phyloP scores from a whole-genome alignment of 2,888 invertebrate genomes.

The Drosophila prostipennis region DNA sequence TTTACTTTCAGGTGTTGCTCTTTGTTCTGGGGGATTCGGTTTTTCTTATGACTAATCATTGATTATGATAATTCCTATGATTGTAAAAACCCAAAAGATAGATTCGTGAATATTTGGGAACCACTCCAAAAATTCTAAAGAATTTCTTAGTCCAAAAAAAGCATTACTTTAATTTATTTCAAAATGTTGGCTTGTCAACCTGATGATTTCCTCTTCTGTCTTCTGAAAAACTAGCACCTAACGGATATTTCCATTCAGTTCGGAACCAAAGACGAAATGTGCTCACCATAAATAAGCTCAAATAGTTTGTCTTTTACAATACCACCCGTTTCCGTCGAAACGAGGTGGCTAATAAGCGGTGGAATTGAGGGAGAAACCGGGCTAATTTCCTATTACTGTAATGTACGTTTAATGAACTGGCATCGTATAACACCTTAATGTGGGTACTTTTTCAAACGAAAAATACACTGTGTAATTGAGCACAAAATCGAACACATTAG shows the following conservation, averaged over 20 bases:
- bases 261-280: slow-evolving; percentile 44
- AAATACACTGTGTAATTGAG: slow-evolving; percentile 42
- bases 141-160: no score
- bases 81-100: no score
- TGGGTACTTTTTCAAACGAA: slow-evolving; percentile 30
- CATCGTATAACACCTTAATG: slow-evolving; percentile 56
- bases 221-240: slow-evolving; percentile 1
- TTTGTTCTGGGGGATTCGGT: not conserved
- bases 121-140: not conserved
- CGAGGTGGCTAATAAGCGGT: slow-evolving; percentile 12
- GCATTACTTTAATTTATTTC: no score
- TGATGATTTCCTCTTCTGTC: not conserved
- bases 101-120: not conserved
- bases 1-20: not conserved
- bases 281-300: slow-evolving; percentile 51
- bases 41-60: slow-evolving; percentile 1
- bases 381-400: slow-evolving; percentile 75
- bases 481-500: slow-evolving; percentile 64
- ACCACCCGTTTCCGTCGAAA: slow-evolving; percentile 56
- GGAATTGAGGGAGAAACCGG: slow-evolving; percentile 60
- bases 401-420: slow-evolving; percentile 69
- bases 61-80: slow-evolving; percentile 1
- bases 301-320: slow-evolving; percentile 56
- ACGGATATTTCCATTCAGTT: slow-evolving; percentile 58
- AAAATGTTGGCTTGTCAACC: slow-evolving; percentile 2